Evolutionary conservation across 2,113 vertebrate species (phyloP), one percentile per base, ranked within the genome.

Genomic region (Aspiorhynchus laticeps): DNA sequence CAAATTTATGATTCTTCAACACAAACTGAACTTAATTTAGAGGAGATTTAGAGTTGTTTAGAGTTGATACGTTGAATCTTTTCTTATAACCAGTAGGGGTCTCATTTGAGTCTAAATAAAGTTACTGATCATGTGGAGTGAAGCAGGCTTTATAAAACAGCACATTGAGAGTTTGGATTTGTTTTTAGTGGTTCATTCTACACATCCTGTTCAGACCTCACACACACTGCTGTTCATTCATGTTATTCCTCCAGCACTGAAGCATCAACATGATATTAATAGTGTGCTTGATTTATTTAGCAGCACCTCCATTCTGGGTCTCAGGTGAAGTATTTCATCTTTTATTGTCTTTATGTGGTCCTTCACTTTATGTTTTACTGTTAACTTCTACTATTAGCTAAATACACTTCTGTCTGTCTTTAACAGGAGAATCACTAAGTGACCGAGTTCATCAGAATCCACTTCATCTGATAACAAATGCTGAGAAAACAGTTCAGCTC

Each of bases 361-460:
- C 36, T 36, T 5, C 36, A 36, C 2, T 36, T 36, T 36, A 36
- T 36, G 3, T 36, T 36, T 36, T 5, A 36, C 4, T 36, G 2
- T 5, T 36, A 36, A 36, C 36, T 36, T 36, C 36, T 17, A 46
- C 12, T 38, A 5, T 46, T 10, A 33, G 31, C 24, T 7, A 2
- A 12, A 46, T 76, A 26, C 4, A 46, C 21, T 6, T 46, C 5
- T 46, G 24, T 28, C 43, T 9, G 78, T 19, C 41, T 36, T 41
- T 8, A 56, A 76, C 63, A 84, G 86, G 65, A 53, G 19, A 86
- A 17, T 73, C 26, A 19, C 12, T 43, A 28, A 67, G 79, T 46
- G 71, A 78, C 38, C 14, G 87, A 10, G 63, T 88, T 43, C 5
- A 65, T 78, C 90, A 90, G 56, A 74, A 21, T 61, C 88, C 87